Evolutionary conservation across 2,797 vertebrate species (phyloP).

Genomic region (Coregonus ussuriensis): DNA sequence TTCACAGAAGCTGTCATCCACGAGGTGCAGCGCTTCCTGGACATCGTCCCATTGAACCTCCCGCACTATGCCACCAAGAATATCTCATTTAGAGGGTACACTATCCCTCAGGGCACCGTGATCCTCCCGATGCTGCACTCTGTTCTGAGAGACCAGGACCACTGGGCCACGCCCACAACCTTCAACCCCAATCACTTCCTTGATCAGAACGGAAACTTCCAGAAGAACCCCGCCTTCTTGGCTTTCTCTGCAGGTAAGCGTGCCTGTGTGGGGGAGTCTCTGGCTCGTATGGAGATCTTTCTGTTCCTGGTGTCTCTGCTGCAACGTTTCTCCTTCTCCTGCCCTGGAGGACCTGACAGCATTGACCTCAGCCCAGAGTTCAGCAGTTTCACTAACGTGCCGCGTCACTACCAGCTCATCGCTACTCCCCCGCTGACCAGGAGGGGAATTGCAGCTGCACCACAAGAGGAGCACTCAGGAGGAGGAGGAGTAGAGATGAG

Average conservation of each 20-base stretch:
- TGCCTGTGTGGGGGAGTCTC: slow-evolving; percentile 38
- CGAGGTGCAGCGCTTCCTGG: slow-evolving; percentile 74
- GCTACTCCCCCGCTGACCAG: slow-evolving; percentile 1
- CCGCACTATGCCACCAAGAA: slow-evolving; percentile 67
- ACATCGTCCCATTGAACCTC: slow-evolving; percentile 65
- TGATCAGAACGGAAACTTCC: slow-evolving; percentile 71
- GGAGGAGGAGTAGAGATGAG: not conserved
- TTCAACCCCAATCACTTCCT: slow-evolving; percentile 75
- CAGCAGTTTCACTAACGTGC: slow-evolving; percentile 39
- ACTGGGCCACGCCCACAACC: slow-evolving; percentile 65
- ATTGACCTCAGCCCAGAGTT: slow-evolving; percentile 46
- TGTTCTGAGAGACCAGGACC: slow-evolving; percentile 64
- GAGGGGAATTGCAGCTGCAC: not conserved
- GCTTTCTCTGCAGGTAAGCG: slow-evolving; percentile 70
- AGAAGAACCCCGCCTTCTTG: slow-evolving; percentile 70
- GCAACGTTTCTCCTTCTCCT: slow-evolving; percentile 5
- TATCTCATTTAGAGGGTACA: slow-evolving; percentile 70
- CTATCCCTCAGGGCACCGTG: slow-evolving; percentile 61
- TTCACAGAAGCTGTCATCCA: slow-evolving; percentile 78
- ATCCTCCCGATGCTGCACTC: slow-evolving; percentile 73
- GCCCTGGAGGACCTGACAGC: rapidly evolving
- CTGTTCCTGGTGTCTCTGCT: slow-evolving; percentile 61
- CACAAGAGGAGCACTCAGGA: not conserved
- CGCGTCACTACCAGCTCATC: not conserved
- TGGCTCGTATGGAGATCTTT: slow-evolving; percentile 63